A percentile compares a stretch with the other conserved stretches of the same genome.
phyloP scores from a whole-genome alignment of 2,113 vertebrate species.

The Channa maculata region DNA sequence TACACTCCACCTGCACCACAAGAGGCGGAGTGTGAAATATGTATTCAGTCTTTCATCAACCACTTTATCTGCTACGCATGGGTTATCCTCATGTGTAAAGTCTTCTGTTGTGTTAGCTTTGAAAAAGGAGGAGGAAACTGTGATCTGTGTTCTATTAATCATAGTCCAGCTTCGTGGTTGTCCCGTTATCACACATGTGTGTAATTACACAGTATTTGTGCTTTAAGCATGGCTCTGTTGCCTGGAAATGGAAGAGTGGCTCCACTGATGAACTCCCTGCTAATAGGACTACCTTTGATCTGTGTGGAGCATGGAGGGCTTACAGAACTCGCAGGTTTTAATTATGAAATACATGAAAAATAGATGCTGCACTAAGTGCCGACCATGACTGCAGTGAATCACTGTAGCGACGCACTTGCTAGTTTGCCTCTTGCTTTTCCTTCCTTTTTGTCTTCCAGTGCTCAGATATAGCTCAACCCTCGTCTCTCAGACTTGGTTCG shows the following conservation, averaged over 20 bases:
- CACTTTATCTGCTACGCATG: constrained; percentile 65
- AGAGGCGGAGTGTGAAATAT: constrained; percentile 71
- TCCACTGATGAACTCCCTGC: constrained; percentile 78
- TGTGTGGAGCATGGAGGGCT: constrained; percentile 70
- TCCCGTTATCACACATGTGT: constrained; percentile 66
- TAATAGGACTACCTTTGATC: constrained; percentile 82
- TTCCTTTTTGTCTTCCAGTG: constrained; percentile 66
- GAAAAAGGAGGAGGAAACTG: constrained; percentile 63
- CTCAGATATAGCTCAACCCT: constrained; percentile 50
- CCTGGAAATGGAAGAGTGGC: constrained; percentile 68
- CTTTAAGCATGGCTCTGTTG: constrained; percentile 69
- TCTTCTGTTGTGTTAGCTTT: constrained; percentile 74
- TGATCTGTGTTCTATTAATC: constrained; percentile 80
- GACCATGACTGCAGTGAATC: constrained; percentile 72
- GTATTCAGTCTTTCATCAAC: constrained; percentile 75
- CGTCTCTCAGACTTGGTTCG: constrained; percentile 55
- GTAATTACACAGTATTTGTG: constrained; percentile 75
- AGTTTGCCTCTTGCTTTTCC: constrained; percentile 59
- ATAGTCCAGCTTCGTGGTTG: constrained; percentile 69
- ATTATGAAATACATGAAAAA: constrained; percentile 87
- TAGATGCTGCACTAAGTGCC: constrained; percentile 81
- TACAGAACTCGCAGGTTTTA: constrained; percentile 80
- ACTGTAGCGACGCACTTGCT: constrained; percentile 42
- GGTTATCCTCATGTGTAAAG: constrained; percentile 61
- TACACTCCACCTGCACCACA: constrained; percentile 68